A percentile compares a stretch with the other conserved stretches of the same genome.
phyloP scores from a whole-genome alignment of 2,888 invertebrate species.

The Drosophila antonietae region DNA sequence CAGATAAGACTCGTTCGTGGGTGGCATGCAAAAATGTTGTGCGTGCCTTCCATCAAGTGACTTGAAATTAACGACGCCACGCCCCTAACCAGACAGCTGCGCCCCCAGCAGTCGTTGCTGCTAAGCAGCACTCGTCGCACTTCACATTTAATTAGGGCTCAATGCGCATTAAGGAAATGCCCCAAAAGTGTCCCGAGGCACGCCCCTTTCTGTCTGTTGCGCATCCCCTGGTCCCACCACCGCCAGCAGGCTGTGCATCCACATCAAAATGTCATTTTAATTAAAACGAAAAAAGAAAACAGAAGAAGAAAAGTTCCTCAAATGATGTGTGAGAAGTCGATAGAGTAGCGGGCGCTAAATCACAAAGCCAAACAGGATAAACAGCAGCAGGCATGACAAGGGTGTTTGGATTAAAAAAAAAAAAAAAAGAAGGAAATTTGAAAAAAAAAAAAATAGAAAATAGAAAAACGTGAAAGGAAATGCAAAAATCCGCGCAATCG shows the following conservation, averaged over 20 bases:
- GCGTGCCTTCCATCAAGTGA: conserved; percentile 48
- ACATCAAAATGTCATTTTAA: conserved; percentile 73
- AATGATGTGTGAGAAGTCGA: conserved; percentile 79
- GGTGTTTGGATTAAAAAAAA: conserved; percentile 50
- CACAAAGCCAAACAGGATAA: conserved; percentile 74
- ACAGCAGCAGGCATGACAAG: conserved; percentile 37
- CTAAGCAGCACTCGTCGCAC: conserved; percentile 59
- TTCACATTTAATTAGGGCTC: conserved; percentile 73
- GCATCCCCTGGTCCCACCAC: not conserved
- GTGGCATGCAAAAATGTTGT: conserved; percentile 64
- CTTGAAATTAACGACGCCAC: conserved; percentile 57
- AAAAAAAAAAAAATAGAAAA: not conserved
- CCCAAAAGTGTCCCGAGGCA: conserved; percentile 58
- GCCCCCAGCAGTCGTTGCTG: conserved; percentile 1
- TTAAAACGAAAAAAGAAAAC: conserved; percentile 65
- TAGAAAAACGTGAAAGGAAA: conserved; percentile 23
- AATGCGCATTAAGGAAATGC: conserved; percentile 75
- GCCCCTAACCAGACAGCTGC: conserved; percentile 16
- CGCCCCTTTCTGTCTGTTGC: conserved; percentile 1
- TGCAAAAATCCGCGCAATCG: conserved; percentile 61
- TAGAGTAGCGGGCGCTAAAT: conserved; percentile 73
- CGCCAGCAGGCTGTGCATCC: conserved; percentile 20
- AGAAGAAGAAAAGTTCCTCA: conserved; percentile 46
- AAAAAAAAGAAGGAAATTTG: not conserved
- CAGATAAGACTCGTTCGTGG: conserved; percentile 53